phyloP scores from a whole-genome alignment of 2,113 vertebrate genomes.

The Taurulus bubalis region DNA sequence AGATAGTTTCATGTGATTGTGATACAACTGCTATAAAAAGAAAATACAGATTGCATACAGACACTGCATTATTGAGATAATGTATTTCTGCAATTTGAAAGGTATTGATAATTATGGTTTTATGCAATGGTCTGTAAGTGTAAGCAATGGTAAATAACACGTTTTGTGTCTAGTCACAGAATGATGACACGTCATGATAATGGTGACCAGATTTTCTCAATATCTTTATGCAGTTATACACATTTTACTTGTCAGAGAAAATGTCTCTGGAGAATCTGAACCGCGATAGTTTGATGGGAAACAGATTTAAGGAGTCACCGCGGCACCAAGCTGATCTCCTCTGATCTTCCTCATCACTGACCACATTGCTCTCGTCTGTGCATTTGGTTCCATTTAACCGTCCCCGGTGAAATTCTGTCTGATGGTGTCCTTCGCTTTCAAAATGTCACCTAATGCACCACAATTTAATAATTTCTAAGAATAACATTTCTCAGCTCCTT shows the following conservation, averaged over 20 bases:
- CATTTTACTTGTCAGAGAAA: slow-evolving; percentile 74
- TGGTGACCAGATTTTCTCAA: slow-evolving; percentile 70
- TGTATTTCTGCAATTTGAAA: neutral
- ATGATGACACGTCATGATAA: slow-evolving; percentile 60
- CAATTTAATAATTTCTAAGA: slow-evolving; percentile 65
- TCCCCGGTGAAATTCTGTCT: slow-evolving; percentile 42
- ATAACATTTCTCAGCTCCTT: slow-evolving; percentile 76
- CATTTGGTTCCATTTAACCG: slow-evolving; percentile 79
- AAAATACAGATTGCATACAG: neutral
- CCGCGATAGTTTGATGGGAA: slow-evolving; percentile 67
- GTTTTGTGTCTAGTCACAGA: slow-evolving; percentile 22
- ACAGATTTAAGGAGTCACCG: slow-evolving; percentile 71
- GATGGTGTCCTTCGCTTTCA: slow-evolving; percentile 66
- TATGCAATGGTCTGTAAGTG: neutral
- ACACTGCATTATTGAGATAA: neutral
- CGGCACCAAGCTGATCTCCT: slow-evolving; percentile 50
- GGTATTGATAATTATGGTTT: neutral
- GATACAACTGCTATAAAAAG: too few species aligned
- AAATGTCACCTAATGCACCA: slow-evolving; percentile 55
- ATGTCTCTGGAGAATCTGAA: slow-evolving; percentile 49
- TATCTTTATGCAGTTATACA: slow-evolving; percentile 65
- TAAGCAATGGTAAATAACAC: slow-evolving; percentile 30
- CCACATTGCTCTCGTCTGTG: slow-evolving; percentile 50
- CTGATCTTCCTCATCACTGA: slow-evolving; percentile 73
- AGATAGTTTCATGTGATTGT: neutral